Percentiles rank a stretch among this genome's conserved stretches.
Evolutionary conservation across 2,888 invertebrate species (phyloP).

Genomic region (Mesorhabditis sp.): DNA sequence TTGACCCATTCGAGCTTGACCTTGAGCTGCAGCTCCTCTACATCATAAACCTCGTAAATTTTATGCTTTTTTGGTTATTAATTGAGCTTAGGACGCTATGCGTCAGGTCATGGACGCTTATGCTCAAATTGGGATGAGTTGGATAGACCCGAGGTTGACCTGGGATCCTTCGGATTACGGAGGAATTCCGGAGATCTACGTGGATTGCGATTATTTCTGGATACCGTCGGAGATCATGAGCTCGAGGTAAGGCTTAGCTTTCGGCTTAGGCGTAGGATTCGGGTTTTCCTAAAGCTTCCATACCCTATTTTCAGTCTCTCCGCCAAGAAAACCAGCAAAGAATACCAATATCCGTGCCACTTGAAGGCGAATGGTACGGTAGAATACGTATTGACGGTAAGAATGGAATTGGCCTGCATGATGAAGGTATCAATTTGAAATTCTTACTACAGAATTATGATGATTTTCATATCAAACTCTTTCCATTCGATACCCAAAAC

Average conservation of each 20-base stretch:
- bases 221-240: neutral
- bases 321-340: too few species aligned
- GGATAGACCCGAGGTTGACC: neutral
- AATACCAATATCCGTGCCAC: too few species aligned
- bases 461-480: neutral
- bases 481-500: slow-evolving; percentile 6
- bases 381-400: neutral
- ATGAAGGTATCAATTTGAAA: neutral
- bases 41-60: neutral
- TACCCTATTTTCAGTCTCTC: too few species aligned
- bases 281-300: too few species aligned
- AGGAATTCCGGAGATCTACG: neutral
- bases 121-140: neutral
- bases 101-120: neutral
- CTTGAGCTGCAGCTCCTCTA: neutral
- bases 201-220: neutral
- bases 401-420: neutral
- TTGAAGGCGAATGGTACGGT: neutral
- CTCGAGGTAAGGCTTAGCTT: neutral
- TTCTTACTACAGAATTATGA: neutral
- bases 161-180: slow-evolving; percentile 7
- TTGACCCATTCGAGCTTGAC: neutral
- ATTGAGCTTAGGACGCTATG: neutral
- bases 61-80: neutral
- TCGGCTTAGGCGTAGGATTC: neutral